phyloP scores from a whole-genome alignment of 2,797 vertebrate species.

The Labeo calbasu region DNA sequence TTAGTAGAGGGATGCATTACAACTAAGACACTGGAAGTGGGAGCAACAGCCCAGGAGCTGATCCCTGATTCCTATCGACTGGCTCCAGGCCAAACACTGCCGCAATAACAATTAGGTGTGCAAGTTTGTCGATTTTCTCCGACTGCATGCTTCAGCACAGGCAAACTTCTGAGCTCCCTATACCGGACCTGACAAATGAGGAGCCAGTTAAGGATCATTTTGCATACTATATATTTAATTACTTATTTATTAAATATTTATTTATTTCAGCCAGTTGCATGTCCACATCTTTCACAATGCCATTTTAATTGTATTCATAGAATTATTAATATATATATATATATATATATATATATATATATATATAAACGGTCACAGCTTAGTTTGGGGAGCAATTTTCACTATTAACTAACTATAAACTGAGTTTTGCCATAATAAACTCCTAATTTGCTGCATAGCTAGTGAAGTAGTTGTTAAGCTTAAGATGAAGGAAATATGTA shows the following conservation, averaged over 20 bases:
- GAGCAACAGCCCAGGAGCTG: constrained; percentile 73
- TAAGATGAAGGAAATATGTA: not conserved
- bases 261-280: not conserved
- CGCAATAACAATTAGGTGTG: constrained; percentile 88
- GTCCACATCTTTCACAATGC: not conserved
- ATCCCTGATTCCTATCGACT: constrained; percentile 87
- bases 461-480: not conserved
- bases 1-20: constrained; percentile 93
- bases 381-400: not conserved
- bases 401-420: not conserved
- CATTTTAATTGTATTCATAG: not conserved
- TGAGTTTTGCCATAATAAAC: not conserved
- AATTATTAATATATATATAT: too few species aligned
- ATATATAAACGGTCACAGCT: not conserved
- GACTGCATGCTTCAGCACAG: constrained; percentile 57
- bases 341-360: too few species aligned
- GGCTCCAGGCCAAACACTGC: constrained; percentile 77
- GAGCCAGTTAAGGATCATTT: not conserved
- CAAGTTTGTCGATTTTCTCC: constrained; percentile 74
- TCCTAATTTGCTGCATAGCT: not conserved
- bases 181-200: not conserved
- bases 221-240: not conserved
- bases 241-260: too few species aligned
- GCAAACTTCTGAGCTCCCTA: constrained; percentile 38
- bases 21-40: constrained; percentile 84